Evolutionary conservation across 2,888 invertebrate species (phyloP).

Genomic region (Drosophila histrio): DNA sequence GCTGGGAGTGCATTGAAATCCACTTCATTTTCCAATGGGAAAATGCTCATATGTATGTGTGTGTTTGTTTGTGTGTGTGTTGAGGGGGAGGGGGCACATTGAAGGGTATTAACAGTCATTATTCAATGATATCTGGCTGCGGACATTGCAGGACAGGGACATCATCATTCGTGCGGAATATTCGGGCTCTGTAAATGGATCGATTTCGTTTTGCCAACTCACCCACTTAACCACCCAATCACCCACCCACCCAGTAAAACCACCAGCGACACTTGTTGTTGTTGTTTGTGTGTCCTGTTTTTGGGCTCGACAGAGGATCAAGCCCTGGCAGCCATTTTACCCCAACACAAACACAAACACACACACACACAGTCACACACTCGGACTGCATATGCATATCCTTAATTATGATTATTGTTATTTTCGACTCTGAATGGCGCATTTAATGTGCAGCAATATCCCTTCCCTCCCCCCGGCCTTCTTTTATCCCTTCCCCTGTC

Average conservation of each 20-base stretch:
- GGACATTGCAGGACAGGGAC: constrained; percentile 77
- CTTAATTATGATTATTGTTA: constrained; percentile 83
- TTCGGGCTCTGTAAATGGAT: constrained; percentile 67
- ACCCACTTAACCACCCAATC: background rate
- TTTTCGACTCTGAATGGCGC: constrained; percentile 81
- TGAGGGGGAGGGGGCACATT: constrained; percentile 61
- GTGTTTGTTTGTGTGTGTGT: constrained; percentile 2
- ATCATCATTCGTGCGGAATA: constrained; percentile 76
- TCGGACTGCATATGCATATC: constrained; percentile 73
- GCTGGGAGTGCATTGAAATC: constrained; percentile 76
- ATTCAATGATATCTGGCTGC: constrained; percentile 83
- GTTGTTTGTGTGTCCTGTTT: constrained; percentile 17
- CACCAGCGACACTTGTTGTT: background rate
- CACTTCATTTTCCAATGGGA: constrained; percentile 65
- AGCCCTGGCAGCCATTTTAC: constrained; percentile 47
- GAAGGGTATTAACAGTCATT: constrained; percentile 84
- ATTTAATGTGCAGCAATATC: constrained; percentile 63
- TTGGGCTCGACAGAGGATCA: constrained; percentile 42
- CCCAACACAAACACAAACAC: constrained; percentile 5
- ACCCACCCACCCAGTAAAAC: background rate
- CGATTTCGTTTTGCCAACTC: constrained; percentile 54
- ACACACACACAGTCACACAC: constrained; percentile 24
- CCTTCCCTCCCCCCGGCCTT: background rate
- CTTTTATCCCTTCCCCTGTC: background rate
- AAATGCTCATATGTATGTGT: constrained; percentile 14